Evolutionary conservation across 64 coral and sea anemone species (phyloP).

Genomic region (Dendronephthya gigantea): DNA sequence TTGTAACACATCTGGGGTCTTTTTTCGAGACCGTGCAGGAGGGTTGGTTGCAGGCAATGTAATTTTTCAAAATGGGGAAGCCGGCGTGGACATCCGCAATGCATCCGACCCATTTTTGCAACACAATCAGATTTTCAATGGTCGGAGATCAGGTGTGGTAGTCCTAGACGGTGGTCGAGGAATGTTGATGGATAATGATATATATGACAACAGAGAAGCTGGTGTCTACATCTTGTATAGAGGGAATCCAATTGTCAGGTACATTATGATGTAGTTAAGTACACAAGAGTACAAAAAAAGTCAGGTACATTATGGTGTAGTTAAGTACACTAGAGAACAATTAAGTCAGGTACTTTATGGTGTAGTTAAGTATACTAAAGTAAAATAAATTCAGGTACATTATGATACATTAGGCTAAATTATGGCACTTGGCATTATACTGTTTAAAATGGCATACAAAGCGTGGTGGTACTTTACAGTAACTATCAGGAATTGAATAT

Average conservation of each 20-base stretch:
- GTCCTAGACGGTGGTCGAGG: slow-evolving; percentile 79
- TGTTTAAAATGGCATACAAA: too few relatives aligned
- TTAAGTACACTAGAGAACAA: too few relatives aligned
- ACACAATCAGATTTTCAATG: slow-evolving; percentile 84
- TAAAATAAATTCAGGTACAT: too few relatives aligned
- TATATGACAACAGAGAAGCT: slow-evolving; percentile 88
- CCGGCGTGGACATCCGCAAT: slow-evolving; percentile 83
- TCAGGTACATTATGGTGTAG: too few relatives aligned
- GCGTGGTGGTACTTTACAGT: background rate
- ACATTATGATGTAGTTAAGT: too few relatives aligned
- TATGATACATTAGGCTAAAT: too few relatives aligned
- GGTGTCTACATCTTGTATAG: slow-evolving; percentile 81
- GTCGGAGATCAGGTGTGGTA: slow-evolving; percentile 68
- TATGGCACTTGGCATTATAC: too few relatives aligned
- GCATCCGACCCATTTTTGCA: slow-evolving; percentile 79
- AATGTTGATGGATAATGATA: slow-evolving; percentile 67
- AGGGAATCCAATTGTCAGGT: slow-evolving; percentile 81
- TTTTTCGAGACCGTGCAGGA: slow-evolving; percentile 72
- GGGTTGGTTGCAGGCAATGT: slow-evolving; percentile 86
- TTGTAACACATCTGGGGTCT: slow-evolving; percentile 74
- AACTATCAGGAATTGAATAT: background rate
- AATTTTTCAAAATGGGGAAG: slow-evolving; percentile 80
- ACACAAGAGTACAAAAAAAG: too few relatives aligned
- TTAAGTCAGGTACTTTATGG: too few relatives aligned
- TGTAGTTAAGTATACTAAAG: too few relatives aligned